Conservation (phyloP, 2,797 vertebrate genomes). For the Lepus townsendii region DNA sequence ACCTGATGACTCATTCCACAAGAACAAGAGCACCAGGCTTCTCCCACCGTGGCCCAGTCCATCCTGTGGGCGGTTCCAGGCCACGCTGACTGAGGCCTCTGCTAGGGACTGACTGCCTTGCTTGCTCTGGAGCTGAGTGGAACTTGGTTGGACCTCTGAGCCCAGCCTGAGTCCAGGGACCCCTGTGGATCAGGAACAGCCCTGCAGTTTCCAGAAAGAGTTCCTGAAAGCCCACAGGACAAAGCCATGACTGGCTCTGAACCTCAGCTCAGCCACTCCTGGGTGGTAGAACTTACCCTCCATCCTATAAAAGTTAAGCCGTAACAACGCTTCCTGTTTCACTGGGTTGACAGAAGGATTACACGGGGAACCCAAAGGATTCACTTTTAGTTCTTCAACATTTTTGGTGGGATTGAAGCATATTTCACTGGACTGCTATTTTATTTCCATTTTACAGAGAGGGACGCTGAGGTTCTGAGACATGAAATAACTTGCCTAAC, state of each 20-base stretch:
- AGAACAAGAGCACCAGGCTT: background rate
- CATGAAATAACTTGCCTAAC: background rate
- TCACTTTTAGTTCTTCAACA: background rate
- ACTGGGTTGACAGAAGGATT: background rate
- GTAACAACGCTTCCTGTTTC: background rate
- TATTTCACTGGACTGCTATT: background rate
- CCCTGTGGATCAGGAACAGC: background rate
- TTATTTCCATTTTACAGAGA: background rate
- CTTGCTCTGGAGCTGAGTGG: background rate
- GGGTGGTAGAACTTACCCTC: background rate
- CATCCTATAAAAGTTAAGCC: background rate
- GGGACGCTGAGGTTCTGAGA: background rate
- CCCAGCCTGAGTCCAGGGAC: background rate
- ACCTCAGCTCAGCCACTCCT: background rate
- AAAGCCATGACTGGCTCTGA: background rate
- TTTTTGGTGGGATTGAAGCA: background rate
- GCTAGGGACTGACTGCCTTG: background rate
- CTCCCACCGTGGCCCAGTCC: accelerated
- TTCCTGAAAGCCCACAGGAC: background rate
- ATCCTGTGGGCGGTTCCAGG: background rate
- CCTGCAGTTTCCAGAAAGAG: background rate
- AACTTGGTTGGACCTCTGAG: background rate
- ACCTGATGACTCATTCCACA: background rate
- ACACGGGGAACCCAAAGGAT: background rate
- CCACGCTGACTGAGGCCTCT: background rate